Percentiles rank a stretch among this genome's conserved stretches.
phyloP scores from a whole-genome alignment of 1,140 invertebrate species.

The Chionoecetes opilio region DNA sequence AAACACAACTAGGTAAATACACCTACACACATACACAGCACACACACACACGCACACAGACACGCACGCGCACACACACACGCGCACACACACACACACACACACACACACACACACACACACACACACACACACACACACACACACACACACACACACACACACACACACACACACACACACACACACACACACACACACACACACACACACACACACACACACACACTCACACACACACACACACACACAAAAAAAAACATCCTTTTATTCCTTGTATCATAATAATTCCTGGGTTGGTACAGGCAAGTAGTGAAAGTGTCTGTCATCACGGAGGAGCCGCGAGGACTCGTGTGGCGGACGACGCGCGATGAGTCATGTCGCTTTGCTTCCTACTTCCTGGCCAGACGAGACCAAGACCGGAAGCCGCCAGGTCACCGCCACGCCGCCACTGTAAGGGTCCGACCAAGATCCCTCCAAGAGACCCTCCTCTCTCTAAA shows the following conservation, averaged over 20 bases:
- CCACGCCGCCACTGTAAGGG: not conserved
- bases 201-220: too few relatives aligned
- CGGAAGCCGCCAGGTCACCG: not conserved
- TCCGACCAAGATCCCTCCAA: too few relatives aligned
- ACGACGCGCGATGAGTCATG: not conserved
- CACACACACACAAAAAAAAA: not conserved
- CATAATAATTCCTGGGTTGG: not conserved
- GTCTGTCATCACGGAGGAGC: not conserved
- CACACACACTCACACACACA: not conserved
- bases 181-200: too few relatives aligned
- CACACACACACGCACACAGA: too few relatives aligned
- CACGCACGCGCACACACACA: too few relatives aligned
- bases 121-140: slow-evolving; percentile 45
- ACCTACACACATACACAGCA: too few relatives aligned
- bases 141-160: too few relatives aligned
- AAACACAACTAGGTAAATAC: too few relatives aligned
- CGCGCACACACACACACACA: slow-evolving; percentile 39
- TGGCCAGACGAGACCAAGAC: not conserved
- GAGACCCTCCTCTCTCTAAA: too few relatives aligned
- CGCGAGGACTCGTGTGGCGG: not conserved
- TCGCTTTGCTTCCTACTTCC: not conserved
- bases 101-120: slow-evolving; percentile 51
- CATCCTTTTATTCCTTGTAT: not conserved
- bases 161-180: not conserved
- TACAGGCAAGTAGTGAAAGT: not conserved